Evolutionary conservation across 1,140 invertebrate genomes (phyloP).

Genomic region (Drosophila punjabiensis): DNA sequence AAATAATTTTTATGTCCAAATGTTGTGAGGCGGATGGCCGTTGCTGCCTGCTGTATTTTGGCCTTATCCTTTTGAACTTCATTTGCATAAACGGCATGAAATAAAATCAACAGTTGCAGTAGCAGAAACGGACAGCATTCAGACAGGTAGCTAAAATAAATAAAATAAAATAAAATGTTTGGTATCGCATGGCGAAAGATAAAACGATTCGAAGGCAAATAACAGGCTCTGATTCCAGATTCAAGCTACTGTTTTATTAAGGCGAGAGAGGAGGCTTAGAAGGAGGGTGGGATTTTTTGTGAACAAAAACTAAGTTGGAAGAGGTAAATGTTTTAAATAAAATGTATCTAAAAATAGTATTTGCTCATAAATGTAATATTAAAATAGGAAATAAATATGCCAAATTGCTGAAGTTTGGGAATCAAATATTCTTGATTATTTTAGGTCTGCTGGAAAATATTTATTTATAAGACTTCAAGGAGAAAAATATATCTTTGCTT

Average conservation of each 20-base stretch:
- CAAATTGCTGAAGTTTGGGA: neutral
- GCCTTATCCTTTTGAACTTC: conserved; percentile 82
- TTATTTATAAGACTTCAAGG: neutral
- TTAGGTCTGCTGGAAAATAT: neutral
- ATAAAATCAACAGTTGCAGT: conserved; percentile 82
- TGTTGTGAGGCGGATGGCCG: conserved; percentile 49
- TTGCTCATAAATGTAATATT: conserved; percentile 1
- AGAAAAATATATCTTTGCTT: neutral
- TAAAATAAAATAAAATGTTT: conserved; percentile 60
- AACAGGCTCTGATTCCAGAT: conserved; percentile 63
- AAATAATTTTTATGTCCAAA: conserved; percentile 83
- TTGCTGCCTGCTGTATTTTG: conserved; percentile 56
- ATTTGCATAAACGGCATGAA: conserved; percentile 84
- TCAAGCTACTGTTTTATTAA: conserved; percentile 28
- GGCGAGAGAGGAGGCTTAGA: conserved; percentile 2
- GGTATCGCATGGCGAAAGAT: conserved; percentile 70
- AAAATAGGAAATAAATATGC: neutral
- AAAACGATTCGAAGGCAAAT: conserved; percentile 61
- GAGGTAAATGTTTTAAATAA: neutral
- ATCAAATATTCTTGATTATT: neutral
- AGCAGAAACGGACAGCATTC: conserved; percentile 43
- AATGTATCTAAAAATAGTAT: neutral
- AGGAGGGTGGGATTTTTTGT: neutral
- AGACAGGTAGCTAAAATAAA: conserved; percentile 72
- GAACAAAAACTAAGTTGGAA: neutral